phyloP scores from a whole-genome alignment of 2,888 invertebrate species.

The Sepiola atlantica region DNA sequence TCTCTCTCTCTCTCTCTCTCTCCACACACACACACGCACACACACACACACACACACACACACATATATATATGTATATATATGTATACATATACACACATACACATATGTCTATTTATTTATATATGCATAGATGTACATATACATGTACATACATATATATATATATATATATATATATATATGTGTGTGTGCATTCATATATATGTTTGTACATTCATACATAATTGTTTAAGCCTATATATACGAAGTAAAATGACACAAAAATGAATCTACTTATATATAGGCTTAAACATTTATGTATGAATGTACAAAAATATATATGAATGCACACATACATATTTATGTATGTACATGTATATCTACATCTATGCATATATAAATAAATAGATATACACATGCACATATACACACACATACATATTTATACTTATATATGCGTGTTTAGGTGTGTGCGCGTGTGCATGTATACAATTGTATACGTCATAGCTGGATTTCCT shows the following conservation, averaged over 20 bases:
- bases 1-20: too few relatives aligned
- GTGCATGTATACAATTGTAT: constrained; percentile 13
- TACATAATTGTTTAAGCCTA: constrained; percentile 45
- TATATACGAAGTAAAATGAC: neutral
- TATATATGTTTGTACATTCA: constrained; percentile 47
- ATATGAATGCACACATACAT: neutral
- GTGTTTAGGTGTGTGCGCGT: neutral
- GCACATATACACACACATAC: neutral
- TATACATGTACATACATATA: constrained; percentile 45
- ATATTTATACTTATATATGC: neutral
- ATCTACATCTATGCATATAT: neutral
- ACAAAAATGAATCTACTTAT: neutral
- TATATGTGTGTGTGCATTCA: neutral
- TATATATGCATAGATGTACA: constrained; percentile 46
- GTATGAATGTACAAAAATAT: neutral
- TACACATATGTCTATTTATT: neutral
- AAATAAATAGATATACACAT: neutral
- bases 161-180: constrained; percentile 46
- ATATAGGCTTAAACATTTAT: neutral
- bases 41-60: neutral
- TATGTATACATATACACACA: constrained; percentile 39
- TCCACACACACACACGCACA: neutral
- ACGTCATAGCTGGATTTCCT: neutral
- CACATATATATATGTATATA: constrained; percentile 39
- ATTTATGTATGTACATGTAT: constrained; percentile 1